phyloP scores from a whole-genome alignment of 2,113 vertebrate genomes.

The Ptyas mucosa region DNA sequence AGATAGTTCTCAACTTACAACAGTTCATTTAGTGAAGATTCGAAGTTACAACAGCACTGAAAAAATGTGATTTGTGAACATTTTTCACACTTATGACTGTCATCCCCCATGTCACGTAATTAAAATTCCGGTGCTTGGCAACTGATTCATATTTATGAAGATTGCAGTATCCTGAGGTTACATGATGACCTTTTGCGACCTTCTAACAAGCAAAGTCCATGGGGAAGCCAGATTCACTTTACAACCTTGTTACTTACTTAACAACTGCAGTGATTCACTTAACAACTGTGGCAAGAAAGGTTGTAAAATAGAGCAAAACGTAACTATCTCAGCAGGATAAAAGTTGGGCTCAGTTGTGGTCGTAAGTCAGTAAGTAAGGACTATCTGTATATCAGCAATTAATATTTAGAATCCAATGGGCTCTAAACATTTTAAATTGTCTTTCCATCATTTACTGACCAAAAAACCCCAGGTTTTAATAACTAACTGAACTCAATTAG shows the following conservation, averaged over 20 bases:
- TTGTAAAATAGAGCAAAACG: neutral
- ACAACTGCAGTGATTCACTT: neutral
- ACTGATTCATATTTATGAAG: neutral
- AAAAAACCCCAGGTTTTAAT: conserved; percentile 10
- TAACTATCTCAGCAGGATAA: neutral
- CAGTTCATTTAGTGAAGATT: neutral
- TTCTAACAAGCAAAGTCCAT: neutral
- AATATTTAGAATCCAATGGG: neutral
- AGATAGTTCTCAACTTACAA: neutral
- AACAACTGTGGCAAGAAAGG: neutral
- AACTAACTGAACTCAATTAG: neutral
- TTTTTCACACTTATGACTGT: neutral
- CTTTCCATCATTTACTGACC: conserved; percentile 20
- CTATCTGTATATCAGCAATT: neutral
- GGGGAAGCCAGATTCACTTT: neutral
- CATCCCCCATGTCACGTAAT: neutral
- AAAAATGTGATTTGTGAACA: neutral
- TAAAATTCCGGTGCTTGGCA: neutral
- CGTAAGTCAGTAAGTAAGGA: neutral
- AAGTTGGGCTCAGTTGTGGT: neutral
- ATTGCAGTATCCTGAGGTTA: neutral
- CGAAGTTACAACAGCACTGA: neutral
- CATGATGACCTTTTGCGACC: neutral
- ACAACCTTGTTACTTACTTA: neutral
- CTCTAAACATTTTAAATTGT: neutral